These are phyloP conservation scores for Amyelois transitella DNA, from an alignment of 1,140 invertebrate genomes.

Conservation along the genomic window DNA sequence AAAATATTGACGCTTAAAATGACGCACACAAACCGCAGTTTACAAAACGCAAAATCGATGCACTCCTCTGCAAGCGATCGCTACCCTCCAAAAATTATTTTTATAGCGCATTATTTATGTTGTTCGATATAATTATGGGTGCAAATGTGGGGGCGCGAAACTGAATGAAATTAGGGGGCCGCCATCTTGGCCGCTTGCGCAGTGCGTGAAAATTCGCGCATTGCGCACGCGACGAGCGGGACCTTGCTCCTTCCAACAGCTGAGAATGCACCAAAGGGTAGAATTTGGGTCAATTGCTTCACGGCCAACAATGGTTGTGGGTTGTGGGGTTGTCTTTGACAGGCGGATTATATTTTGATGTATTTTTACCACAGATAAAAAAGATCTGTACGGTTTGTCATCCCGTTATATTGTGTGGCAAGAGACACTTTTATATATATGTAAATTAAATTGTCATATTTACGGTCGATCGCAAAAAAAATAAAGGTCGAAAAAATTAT, in stretches of 20 bases:
- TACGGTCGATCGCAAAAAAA: no score
- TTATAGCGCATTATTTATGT: constrained; percentile 36
- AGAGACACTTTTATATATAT: no score
- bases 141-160: constrained; percentile 42
- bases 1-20: background rate
- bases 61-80: constrained; percentile 2
- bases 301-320: background rate
- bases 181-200: constrained; percentile 32
- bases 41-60: background rate
- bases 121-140: constrained; percentile 48
- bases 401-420: no score
- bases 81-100: constrained; percentile 10
- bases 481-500: no score
- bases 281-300: constrained; percentile 19
- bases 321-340: background rate
- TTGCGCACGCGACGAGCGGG: constrained; percentile 49
- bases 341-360: background rate
- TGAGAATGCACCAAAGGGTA: constrained; percentile 13
- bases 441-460: no score
- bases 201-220: constrained; percentile 25
- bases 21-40: background rate
- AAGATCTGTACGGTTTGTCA: no score
- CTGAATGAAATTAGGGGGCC: constrained; percentile 43
- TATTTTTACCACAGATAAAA: no score
- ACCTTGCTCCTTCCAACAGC: constrained; percentile 20